These are phyloP conservation scores for Enteromius thamalakanensis DNA, from an alignment of 2,797 vertebrate genomes.

Conservation along the genomic window DNA sequence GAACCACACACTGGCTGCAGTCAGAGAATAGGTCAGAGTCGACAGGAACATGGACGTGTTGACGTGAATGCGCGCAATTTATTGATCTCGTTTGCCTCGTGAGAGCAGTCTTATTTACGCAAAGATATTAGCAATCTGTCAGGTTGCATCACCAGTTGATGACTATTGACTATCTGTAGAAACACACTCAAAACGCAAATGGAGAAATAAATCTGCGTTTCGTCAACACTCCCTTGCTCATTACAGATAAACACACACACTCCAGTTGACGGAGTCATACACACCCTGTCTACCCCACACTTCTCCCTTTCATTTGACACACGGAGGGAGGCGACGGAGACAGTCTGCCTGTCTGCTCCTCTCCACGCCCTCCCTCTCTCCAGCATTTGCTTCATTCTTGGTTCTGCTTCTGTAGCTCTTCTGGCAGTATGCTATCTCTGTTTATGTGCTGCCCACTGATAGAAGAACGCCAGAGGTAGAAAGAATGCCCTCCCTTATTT, in stretches of 20 bases:
- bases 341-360: constrained; percentile 72
- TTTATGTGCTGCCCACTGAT: not conserved
- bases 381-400: constrained; percentile 38
- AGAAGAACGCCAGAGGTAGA: constrained; percentile 43
- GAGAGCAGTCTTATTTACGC: constrained; percentile 67
- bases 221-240: constrained; percentile 31
- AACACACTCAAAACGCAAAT: constrained; percentile 38
- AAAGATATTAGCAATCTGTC: constrained; percentile 73
- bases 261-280: constrained; percentile 51
- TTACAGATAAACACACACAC: constrained; percentile 40
- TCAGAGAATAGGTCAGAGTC: constrained; percentile 21
- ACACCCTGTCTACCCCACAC: constrained; percentile 56
- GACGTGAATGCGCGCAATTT: constrained; percentile 55
- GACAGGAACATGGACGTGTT: constrained; percentile 30
- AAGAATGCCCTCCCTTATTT: constrained; percentile 14
- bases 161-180: constrained; percentile 69
- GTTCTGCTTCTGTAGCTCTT: constrained; percentile 26
- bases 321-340: constrained; percentile 60
- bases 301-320: constrained; percentile 74
- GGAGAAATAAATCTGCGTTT: constrained; percentile 48
- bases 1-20: constrained; percentile 1
- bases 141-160: constrained; percentile 64
- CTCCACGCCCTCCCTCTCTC: constrained; percentile 53
- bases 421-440: constrained; percentile 28
- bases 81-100: constrained; percentile 65